Base-by-base conservation (phyloP, 2,113 vertebrate species). In the Scartelaos histophorus region DNA sequence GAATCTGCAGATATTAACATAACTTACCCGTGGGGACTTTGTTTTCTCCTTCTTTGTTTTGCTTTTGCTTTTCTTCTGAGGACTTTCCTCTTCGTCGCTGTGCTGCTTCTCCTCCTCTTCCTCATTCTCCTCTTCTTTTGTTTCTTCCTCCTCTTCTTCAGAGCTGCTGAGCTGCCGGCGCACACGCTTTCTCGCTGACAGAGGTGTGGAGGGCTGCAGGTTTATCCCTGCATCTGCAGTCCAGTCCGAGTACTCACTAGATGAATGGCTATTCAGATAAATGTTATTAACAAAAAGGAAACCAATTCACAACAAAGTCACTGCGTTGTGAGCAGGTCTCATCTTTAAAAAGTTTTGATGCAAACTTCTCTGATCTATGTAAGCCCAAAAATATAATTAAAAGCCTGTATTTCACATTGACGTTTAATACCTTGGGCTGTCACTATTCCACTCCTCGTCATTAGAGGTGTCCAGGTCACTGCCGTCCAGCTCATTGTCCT, bases 161-260 rank as follows among this genome's bases (percentile, higher is more conserved):
- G 96, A 97, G 86, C 93, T 95, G 91, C 95, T 97, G 77, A 94
- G 90, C 58, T 92, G 92, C 7, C 93, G 85, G 2, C 90, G 54
- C 19, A 82, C 69, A 9, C 94, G 93, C 66, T 95, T 93, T 0
- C 96, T 91, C 19, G 94, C 93, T 0, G 94, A 95, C 15, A 90
- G 81, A 0, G 96, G 92, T n/a, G 94, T 83, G 0, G 95, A 94
- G 0, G 96, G 96, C 43, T 96, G 95, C 17, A 97, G 82, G 73
- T 95, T 96, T 87, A 97, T 96, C 0, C 96, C 97, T 2, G 96
- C 95, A 0, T 98, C 96, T 1, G 96, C 95, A 0, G 94, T 99
- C 98, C 98, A 99, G 81, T 99, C 98, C 0, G 98, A 99, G 34
- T 96, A 96, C 21, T 95, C 93, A 35, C 96, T 97, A 19, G 96